phyloP scores from a whole-genome alignment of 2,888 invertebrate species.

The Drosophila subquinaria region DNA sequence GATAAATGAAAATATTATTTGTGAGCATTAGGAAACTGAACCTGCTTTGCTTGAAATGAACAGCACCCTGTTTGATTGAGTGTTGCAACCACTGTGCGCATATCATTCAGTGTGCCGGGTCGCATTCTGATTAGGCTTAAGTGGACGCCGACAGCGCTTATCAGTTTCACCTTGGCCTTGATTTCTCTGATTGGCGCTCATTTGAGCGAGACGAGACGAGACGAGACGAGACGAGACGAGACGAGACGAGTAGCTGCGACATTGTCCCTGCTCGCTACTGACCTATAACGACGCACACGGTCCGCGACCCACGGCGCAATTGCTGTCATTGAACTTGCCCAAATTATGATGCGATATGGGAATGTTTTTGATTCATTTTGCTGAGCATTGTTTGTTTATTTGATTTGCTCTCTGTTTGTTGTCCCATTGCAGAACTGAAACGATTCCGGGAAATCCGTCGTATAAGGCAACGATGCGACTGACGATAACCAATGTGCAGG shows the following conservation, averaged over 20 bases:
- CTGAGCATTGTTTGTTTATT: background rate
- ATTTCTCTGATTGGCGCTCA: slow-evolving; percentile 67
- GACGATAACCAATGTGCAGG: slow-evolving; percentile 91
- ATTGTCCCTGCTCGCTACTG: slow-evolving; percentile 37
- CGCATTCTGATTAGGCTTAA: slow-evolving; percentile 69
- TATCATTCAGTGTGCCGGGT: slow-evolving; percentile 40
- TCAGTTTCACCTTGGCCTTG: slow-evolving; percentile 82
- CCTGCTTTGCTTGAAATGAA: background rate
- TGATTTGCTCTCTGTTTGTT: slow-evolving; percentile 10
- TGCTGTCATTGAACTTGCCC: slow-evolving; percentile 77
- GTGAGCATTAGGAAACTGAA: background rate
- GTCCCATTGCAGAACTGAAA: slow-evolving; percentile 87
- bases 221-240: no score
- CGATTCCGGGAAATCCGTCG: slow-evolving; percentile 89
- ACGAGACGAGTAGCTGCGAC: slow-evolving; percentile 15
- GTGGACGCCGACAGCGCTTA: slow-evolving; percentile 57
- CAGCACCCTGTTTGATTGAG: background rate
- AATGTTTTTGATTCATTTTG: background rate
- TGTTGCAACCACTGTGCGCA: slow-evolving; percentile 45
- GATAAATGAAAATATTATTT: background rate
- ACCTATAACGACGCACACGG: slow-evolving; percentile 55
- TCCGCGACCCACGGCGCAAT: slow-evolving; percentile 46
- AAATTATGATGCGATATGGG: slow-evolving; percentile 17
- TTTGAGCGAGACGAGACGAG: slow-evolving; percentile 15
- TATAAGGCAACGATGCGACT: slow-evolving; percentile 96